Evolutionary conservation across 2,797 vertebrate genomes (phyloP).

Genomic region (Buphagus erythrorhynchus): DNA sequence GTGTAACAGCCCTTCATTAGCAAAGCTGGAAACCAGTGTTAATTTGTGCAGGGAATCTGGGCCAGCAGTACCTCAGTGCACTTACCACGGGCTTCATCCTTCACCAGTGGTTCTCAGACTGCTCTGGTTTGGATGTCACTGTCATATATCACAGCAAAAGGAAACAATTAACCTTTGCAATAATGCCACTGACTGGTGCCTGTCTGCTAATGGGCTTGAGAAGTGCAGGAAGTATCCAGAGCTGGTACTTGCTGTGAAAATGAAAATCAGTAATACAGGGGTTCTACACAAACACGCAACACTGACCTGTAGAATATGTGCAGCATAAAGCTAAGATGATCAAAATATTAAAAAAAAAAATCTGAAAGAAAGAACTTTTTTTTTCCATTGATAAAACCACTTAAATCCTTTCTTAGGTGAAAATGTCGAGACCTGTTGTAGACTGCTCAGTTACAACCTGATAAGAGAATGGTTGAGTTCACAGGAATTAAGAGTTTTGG

Average conservation of each 20-base stretch:
- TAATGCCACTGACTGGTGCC: not conserved
- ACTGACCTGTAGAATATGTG: not conserved
- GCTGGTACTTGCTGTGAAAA: not conserved
- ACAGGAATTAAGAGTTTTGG: not conserved
- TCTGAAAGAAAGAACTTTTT: too few species aligned
- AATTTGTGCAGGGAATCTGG: constrained; percentile 49
- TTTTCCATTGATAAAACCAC: not conserved
- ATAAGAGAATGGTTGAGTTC: not conserved
- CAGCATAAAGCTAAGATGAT: not conserved
- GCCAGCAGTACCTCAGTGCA: not conserved
- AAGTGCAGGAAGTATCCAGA: not conserved
- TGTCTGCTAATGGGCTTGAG: not conserved
- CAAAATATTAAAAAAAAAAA: not conserved
- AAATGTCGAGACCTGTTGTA: not conserved
- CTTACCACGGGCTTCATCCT: not conserved
- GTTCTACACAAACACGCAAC: not conserved
- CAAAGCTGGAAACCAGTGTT: constrained; percentile 34
- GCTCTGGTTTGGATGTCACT: not conserved
- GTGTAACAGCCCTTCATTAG: constrained; percentile 47
- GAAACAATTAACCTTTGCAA: not conserved
- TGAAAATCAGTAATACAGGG: not conserved
- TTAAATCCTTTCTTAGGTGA: not conserved
- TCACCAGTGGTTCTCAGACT: not conserved
- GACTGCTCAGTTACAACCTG: not conserved
- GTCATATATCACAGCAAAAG: not conserved